These are phyloP conservation scores for Gymnocypris eckloni DNA, from an alignment of 2,797 vertebrate species.

Conservation along the genomic window DNA sequence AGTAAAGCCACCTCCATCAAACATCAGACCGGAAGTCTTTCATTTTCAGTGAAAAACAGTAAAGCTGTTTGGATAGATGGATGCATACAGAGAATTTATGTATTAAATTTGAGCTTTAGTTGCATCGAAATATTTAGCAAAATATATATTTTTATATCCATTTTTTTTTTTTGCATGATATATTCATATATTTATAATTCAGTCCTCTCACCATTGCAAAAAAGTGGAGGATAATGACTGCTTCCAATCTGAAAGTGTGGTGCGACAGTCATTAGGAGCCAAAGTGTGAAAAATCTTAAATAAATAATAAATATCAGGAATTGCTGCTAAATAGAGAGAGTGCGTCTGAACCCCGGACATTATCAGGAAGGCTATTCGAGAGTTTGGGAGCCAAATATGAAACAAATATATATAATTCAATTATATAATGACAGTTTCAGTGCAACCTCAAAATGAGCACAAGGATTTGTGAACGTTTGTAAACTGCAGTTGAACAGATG, in stretches of 20 bases:
- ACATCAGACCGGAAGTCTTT: not conserved
- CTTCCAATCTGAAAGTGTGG: not conserved
- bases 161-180: too few species aligned
- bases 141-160: too few species aligned
- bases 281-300: not conserved
- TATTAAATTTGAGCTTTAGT: not conserved
- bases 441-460: not conserved
- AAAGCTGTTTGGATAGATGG: not conserved
- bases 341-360: too few species aligned
- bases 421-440: not conserved
- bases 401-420: not conserved
- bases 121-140: not conserved
- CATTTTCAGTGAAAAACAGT: not conserved
- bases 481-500: constrained; percentile 3
- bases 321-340: too few species aligned
- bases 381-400: too few species aligned
- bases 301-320: not conserved
- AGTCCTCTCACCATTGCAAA: not conserved
- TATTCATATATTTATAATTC: not conserved
- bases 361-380: too few species aligned
- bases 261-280: not conserved
- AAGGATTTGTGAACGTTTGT: not conserved
- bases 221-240: not conserved
- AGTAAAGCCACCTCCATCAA: not conserved
- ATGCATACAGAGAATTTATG: not conserved